A percentile compares a stretch with the other conserved stretches of the same genome.
Conservation (phyloP, 2,797 vertebrate genomes). For the Coregonus sp. region DNA sequence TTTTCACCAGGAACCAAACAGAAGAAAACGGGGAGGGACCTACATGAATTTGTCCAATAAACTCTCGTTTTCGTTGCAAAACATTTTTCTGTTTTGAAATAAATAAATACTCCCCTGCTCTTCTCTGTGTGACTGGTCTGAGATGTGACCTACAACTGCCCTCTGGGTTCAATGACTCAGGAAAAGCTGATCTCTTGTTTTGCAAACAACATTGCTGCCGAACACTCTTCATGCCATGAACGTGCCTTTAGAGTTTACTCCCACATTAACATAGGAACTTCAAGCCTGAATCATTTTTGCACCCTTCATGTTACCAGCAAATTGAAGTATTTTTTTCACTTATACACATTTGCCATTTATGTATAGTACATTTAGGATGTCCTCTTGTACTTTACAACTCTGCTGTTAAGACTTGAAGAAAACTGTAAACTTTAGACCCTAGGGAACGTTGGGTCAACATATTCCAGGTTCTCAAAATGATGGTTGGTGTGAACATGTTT, state of each 20-base stretch:
- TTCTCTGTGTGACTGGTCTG: no score
- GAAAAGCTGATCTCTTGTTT: conserved; percentile 53
- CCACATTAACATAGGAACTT: background rate
- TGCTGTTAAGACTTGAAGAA: no score
- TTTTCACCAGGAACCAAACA: conserved; percentile 40
- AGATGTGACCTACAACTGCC: conserved; percentile 8
- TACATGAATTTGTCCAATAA: no score
- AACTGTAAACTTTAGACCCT: no score
- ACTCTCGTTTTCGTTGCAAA: no score
- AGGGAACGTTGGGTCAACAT: no score
- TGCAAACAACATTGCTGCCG: conserved; percentile 51
- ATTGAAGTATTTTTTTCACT: background rate
- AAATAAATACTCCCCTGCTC: no score
- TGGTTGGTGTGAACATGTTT: no score
- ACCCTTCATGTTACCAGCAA: no score
- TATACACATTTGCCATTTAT: background rate
- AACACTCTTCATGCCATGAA: background rate
- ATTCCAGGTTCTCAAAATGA: no score
- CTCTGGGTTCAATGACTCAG: conserved; percentile 53
- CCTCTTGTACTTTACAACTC: background rate
- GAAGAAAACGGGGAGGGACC: no score
- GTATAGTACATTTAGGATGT: background rate
- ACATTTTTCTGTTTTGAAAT: no score
- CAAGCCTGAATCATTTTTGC: background rate
- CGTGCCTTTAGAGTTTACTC: background rate